phyloP scores from a whole-genome alignment of 2,888 invertebrate genomes.

The Heteropelma amictum region DNA sequence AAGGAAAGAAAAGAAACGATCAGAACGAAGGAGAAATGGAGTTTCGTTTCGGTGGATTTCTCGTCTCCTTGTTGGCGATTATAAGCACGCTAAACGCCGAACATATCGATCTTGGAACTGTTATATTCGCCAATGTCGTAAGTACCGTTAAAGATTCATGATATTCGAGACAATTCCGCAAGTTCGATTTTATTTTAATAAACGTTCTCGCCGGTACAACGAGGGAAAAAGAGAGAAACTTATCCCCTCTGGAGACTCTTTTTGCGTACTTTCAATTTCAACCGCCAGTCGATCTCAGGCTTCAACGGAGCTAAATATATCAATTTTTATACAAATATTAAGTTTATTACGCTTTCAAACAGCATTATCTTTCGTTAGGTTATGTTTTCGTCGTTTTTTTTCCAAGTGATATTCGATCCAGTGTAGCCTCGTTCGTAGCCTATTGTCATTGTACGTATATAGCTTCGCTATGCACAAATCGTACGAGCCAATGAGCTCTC shows the following conservation, averaged over 20 bases:
- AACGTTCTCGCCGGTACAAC: too few species aligned
- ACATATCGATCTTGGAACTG: conserved; percentile 63
- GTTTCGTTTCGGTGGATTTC: conserved; percentile 20
- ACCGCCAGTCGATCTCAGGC: neutral
- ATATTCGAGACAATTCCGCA: neutral
- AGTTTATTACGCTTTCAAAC: too few species aligned
- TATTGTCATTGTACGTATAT: neutral
- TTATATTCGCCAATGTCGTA: conserved; percentile 74
- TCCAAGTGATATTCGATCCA: neutral
- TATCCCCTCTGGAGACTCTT: neutral
- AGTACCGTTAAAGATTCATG: conserved; percentile 55
- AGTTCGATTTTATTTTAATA: neutral
- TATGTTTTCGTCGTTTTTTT: neutral
- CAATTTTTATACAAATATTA: too few species aligned
- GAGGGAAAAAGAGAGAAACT: neutral
- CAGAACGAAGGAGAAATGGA: conserved; percentile 17
- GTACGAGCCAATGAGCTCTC: neutral
- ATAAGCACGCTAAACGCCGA: conserved; percentile 37
- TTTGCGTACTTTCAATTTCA: neutral
- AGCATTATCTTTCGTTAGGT: too few species aligned
- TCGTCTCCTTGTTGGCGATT: conserved; percentile 34
- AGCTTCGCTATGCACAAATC: neutral
- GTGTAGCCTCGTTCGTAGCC: neutral
- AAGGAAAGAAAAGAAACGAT: neutral
- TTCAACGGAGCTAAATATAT: neutral